These are phyloP conservation scores for Fratercula arctica DNA, from an alignment of 2,797 vertebrate species.

Conservation along the genomic window DNA sequence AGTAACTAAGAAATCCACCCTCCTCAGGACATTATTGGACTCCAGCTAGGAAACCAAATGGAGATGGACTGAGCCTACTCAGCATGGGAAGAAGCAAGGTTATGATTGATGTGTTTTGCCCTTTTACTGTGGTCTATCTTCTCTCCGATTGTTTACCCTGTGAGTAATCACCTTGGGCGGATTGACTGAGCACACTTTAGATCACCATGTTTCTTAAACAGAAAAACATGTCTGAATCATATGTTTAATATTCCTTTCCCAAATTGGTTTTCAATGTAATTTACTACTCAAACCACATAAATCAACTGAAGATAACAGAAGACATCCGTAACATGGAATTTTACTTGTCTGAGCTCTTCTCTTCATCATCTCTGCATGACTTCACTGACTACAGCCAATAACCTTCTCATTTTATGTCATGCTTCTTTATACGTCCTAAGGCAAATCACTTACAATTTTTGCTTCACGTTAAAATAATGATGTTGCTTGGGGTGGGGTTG, in stretches of 20 bases:
- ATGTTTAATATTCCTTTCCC: not conserved
- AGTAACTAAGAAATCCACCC: not conserved
- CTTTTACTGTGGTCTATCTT: not conserved
- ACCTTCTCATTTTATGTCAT: not conserved
- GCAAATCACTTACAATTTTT: not conserved
- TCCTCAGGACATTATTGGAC: not conserved
- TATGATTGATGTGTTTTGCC: not conserved
- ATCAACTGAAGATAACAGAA: not conserved
- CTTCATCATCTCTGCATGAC: not conserved
- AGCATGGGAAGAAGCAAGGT: not conserved
- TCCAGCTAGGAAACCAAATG: not conserved
- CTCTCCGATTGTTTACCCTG: not conserved
- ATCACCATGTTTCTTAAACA: slow-evolving; percentile 10
- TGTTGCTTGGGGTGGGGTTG: not conserved
- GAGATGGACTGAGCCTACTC: not conserved
- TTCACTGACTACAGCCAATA: not conserved
- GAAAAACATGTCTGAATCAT: not conserved
- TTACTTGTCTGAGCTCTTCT: not conserved
- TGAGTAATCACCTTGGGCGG: not conserved
- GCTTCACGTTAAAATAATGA: not conserved
- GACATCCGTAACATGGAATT: not conserved
- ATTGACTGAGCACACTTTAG: not conserved
- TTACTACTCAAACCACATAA: not conserved
- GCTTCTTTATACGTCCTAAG: not conserved
- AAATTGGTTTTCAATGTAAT: slow-evolving; percentile 23